Base-by-base conservation (phyloP, 2,888 invertebrate species). In the Lasioglossum morio region DNA sequence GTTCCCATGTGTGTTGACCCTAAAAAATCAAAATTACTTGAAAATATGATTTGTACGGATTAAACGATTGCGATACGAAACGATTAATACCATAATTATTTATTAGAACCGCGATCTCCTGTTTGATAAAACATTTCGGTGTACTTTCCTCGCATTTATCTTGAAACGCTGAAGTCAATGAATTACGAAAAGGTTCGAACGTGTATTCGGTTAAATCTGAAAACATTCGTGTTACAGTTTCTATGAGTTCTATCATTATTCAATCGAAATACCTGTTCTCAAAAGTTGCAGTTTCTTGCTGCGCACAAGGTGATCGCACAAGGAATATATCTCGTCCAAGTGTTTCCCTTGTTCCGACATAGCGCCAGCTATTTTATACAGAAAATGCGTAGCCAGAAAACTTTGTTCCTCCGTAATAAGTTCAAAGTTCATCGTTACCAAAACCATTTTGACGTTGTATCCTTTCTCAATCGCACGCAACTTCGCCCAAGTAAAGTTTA, bases 401-500 rank as follows among this genome's bases (percentile, higher is more conserved):
- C 94, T 63, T 97, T 96, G 79, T 89, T 84, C 73, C 79, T 85
- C 57, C 85, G 85, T 73, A 90, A 87, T 70, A 92, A 77, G 70
- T 63, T 30, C 76, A 37, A 48, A 70, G 93, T 98, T 97, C 90
- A 98, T 98, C 0, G 96, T 97, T 0, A 98, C 96, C 10, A 97
- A 96, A 0, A 97, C 89, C 77, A 96, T 95, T 94, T 96, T 96
- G 0, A 96, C 93, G 57, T 87, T 85, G 30, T 97, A 95, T 0
- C 97, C 96, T 81, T 96, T 95, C 57, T 96, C 96, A 92, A 96
- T 96, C 1, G 97, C 97, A 90, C 97, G 96, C 93, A 97, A 97
- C 30, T 97, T 96, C 4, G 98, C 98, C 92, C 97, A 95, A 0
- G 97, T 97, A 93, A 98, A 98, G 94, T 97, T 98, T 43, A 98